These are phyloP conservation scores for Drosophila maculinotata DNA, from an alignment of 2,888 invertebrate species.

Conservation along the genomic window DNA sequence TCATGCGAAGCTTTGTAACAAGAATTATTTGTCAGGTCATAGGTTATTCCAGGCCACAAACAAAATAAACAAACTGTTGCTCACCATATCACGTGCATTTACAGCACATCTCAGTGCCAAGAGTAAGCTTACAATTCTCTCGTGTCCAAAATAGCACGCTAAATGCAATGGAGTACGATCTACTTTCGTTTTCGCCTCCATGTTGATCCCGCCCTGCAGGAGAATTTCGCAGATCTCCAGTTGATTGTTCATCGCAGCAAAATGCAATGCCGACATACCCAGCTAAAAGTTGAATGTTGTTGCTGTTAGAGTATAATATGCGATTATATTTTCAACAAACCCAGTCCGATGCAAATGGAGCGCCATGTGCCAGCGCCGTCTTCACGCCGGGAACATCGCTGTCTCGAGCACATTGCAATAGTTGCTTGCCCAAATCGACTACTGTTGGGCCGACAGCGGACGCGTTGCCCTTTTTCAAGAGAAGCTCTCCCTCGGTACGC, in stretches of 20 bases:
- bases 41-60: not conserved
- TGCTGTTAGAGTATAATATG: not conserved
- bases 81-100: slow-evolving; percentile 92
- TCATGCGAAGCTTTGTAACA: slow-evolving; percentile 90
- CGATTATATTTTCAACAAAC: slow-evolving; percentile 85
- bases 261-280: slow-evolving; percentile 95
- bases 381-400: slow-evolving; percentile 92
- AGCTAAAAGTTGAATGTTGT: slow-evolving; percentile 86
- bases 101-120: slow-evolving; percentile 90
- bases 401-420: slow-evolving; percentile 91
- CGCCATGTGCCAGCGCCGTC: slow-evolving; percentile 92
- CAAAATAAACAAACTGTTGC: slow-evolving; percentile 23
- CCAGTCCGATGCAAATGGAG: slow-evolving; percentile 97
- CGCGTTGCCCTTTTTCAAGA: slow-evolving; percentile 56
- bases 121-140: slow-evolving; percentile 89
- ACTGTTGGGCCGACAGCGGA: slow-evolving; percentile 80
- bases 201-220: slow-evolving; percentile 93
- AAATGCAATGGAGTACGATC: slow-evolving; percentile 96
- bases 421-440: slow-evolving; percentile 93
- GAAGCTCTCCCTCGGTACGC: slow-evolving; percentile 79
- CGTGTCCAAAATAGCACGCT: slow-evolving; percentile 94
- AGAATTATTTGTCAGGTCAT: not conserved
- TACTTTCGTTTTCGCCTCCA: slow-evolving; percentile 96
- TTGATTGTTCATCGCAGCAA: slow-evolving; percentile 93
- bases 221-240: slow-evolving; percentile 92